Evolutionary conservation across 2,797 vertebrate genomes (phyloP), one percentile per base, ranked within the genome.

Genomic region (Paratrypauchen microcephalus): DNA sequence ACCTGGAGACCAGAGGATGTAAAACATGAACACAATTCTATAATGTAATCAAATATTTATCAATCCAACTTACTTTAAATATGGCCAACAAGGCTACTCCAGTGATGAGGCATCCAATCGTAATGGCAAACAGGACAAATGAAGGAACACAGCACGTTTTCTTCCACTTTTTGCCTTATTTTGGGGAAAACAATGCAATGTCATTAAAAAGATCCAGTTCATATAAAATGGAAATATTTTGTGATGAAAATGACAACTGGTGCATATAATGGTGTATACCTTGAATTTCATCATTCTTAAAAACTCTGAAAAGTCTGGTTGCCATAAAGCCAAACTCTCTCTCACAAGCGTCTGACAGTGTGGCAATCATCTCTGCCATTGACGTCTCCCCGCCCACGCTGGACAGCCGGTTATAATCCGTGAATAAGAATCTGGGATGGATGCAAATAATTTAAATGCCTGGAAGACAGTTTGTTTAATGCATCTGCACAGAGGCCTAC

Each of bases 301-400:
- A 99, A 64, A 99, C 98, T 80, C 97, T 93, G 85, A 99, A 99
- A 68, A 99, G 95, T 69, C 98, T 94, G 73, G 95, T 95, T 83
- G 97, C 98, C 92, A 99, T 89, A 91, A 99, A 99, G 91, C 97
- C 98, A 87, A 99, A 99, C 88, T 99, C 97, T 77, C 96, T 94
- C 89, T 99, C 98, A 72, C 97, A 99, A 0, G 96, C 96, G 73
- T 99, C 98, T 6, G 97, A 99, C 75, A 99, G 95, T 0, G 97
- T 99, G 55, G 98, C 98, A 5, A 99, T 95, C 98, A 99, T 99
- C 86, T 99, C 98, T n/a, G 98, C 98, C 95, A 99, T 91, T 21
- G 97, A 99, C 1, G 98, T 99, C 86, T 99, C 98, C 71, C 98
- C 98, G 39, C 98, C 98, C 54, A 99, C 96, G 59, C 98, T 99